Evolutionary conservation across 1,140 invertebrate genomes (phyloP).

Genomic region (Leptinotarsa defecta): DNA sequence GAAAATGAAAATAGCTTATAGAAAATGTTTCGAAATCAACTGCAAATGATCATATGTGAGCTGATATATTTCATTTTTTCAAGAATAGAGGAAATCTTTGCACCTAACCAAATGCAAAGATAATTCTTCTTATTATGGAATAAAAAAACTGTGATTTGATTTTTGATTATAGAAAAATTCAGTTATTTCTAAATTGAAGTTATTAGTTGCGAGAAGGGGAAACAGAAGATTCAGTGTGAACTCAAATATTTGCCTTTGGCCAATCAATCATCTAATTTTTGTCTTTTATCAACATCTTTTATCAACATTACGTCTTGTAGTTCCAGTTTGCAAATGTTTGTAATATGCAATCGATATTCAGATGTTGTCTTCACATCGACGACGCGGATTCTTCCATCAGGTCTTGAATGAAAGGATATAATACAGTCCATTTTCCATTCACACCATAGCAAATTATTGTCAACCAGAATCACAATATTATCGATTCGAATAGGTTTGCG

Average conservation of each 20-base stretch:
- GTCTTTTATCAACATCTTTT: background rate
- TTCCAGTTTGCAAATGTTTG: background rate
- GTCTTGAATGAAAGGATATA: background rate
- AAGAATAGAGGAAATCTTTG: no score
- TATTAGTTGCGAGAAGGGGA: no score
- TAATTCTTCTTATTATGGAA: no score
- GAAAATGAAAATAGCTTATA: slow-evolving; percentile 11
- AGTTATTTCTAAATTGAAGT: no score
- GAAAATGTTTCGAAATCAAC: no score
- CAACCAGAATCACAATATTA: background rate
- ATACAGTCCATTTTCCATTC: background rate
- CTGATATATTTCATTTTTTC: no score
- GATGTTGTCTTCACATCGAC: background rate
- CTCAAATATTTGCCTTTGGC: background rate
- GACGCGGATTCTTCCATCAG: background rate
- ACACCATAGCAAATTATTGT: background rate
- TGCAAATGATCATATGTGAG: no score
- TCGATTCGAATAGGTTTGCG: background rate
- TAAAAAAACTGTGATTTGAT: no score
- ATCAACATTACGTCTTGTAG: background rate
- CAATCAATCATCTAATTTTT: background rate
- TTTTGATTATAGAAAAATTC: no score
- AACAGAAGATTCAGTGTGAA: no score
- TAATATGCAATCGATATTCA: background rate
- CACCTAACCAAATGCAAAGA: no score